phyloP scores from a whole-genome alignment of 2,888 invertebrate genomes.

The Operophtera brumata region DNA sequence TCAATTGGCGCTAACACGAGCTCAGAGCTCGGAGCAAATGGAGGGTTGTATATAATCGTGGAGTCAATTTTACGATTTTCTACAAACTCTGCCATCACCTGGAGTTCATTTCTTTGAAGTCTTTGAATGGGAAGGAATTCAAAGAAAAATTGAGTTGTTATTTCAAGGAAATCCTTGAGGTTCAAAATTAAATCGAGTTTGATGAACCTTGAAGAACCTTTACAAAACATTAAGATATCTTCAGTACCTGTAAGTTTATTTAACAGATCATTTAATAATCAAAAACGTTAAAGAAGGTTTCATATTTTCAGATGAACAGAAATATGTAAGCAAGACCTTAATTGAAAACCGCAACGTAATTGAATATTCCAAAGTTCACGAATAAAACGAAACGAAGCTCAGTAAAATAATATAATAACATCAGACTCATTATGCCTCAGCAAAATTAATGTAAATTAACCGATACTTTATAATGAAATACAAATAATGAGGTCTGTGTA shows the following conservation, averaged over 20 bases:
- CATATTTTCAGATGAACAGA: no score
- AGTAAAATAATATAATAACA: not conserved
- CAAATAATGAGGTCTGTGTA: conserved; percentile 10
- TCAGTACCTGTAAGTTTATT: no score
- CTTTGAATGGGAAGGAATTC: not conserved
- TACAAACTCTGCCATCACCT: not conserved
- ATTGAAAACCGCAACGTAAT: no score
- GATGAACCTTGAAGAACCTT: no score
- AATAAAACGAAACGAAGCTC: not conserved
- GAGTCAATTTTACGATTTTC: conserved; percentile 2
- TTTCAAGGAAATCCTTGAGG: not conserved
- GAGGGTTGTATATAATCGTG: not conserved
- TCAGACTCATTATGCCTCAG: not conserved
- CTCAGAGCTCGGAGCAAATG: not conserved
- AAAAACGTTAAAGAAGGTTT: no score
- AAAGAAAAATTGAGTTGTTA: not conserved
- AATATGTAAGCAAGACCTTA: no score
- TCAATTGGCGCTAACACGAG: conserved; percentile 9
- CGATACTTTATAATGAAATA: not conserved
- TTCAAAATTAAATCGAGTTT: no score
- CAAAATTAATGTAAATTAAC: conserved; percentile 3
- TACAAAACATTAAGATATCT: no score
- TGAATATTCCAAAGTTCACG: not conserved
- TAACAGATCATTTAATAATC: no score
- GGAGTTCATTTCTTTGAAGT: not conserved